Base-by-base conservation (phyloP, 2,113 vertebrate species). In the Nothocercus nigrocapillus region DNA sequence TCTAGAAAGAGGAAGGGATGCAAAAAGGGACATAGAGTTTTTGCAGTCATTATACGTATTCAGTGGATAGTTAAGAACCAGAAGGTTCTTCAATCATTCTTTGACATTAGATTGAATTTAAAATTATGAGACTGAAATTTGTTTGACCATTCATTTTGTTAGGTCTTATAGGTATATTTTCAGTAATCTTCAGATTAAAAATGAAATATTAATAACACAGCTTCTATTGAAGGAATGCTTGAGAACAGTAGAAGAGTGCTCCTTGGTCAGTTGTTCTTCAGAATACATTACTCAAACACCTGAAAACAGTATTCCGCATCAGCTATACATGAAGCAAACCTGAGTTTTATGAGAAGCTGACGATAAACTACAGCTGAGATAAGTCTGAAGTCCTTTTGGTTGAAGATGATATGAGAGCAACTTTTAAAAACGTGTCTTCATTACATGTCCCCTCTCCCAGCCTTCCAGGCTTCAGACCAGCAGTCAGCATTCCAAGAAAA, bases 381-480 rank as follows among this genome's bases (percentile, higher is more conserved):
- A 25, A 7, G 1, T 61, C 47, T 83, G 21, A 88, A 47, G n/a
- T 9, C 83, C 73, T 69, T 62, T 16, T 66, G 4, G 59, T 28
- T 81, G 82, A 89, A 84, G 56, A 73, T 93, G 13, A 27, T 56
- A 64, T 19, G 5, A 63, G 42, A 72, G 90, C 49, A 93, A 20
- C 85, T 79, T 95, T 82, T 72, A 67, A 76, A 87, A 53, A 59
- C 64, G 87, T 54, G 78, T 93, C 66, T 64, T 42, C 51, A 56
- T 66, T 24, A 6, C 27, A 8, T 3, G 36, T 82, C 22, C 67
- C 18, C 0, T 45, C 38, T 96, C 59, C 75, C 58, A 66, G 34
- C 22, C 4, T 82, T 85, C 51, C 9, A 24, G 49, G 76, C 45
- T 73, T 64, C 38, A 68, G 88, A 73, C 68, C 81, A 93, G 56